A percentile compares a stretch with the other conserved stretches of the same genome.
phyloP scores from a whole-genome alignment of 2,888 invertebrate genomes.

The Ornithoptera alexandrae region DNA sequence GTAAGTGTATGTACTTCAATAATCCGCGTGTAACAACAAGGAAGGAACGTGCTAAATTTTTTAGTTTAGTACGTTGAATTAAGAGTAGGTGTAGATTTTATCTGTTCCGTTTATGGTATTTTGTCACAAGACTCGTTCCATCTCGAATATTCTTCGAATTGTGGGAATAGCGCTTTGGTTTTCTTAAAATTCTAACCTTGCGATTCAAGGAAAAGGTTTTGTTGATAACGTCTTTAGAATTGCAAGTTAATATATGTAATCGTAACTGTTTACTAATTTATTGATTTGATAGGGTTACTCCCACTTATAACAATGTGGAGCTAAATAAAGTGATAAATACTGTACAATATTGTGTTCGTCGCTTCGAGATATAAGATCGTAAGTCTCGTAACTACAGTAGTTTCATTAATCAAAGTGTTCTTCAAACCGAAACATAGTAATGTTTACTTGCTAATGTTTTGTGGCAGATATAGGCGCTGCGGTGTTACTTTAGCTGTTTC shows the following conservation, averaged over 20 bases:
- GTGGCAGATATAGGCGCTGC: no score
- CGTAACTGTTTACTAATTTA: constrained; percentile 40
- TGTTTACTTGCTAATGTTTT: no score
- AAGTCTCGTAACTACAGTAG: no score
- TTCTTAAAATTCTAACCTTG: constrained; percentile 16
- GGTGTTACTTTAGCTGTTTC: no score
- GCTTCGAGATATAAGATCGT: no score
- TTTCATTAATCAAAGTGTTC: no score
- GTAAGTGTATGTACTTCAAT: no score
- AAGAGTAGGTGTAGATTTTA: constrained; percentile 21
- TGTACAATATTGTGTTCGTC: no score
- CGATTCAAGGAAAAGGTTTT: constrained; percentile 14
- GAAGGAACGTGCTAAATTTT: not conserved
- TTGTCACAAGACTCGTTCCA: constrained; percentile 16
- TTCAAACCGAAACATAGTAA: no score
- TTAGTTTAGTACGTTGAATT: constrained; percentile 10
- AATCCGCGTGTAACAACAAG: no score
- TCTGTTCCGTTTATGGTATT: constrained; percentile 24
- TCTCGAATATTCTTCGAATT: constrained; percentile 18
- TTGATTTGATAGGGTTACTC: not conserved
- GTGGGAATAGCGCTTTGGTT: constrained; percentile 21
- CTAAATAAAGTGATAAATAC: no score
- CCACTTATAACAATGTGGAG: no score
- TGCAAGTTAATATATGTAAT: constrained; percentile 36
- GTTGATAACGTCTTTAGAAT: constrained; percentile 13